Percentiles rank a stretch among this genome's conserved stretches.
Conservation (phyloP, 2,113 vertebrate species). For the Sceloporus tristichus region DNA sequence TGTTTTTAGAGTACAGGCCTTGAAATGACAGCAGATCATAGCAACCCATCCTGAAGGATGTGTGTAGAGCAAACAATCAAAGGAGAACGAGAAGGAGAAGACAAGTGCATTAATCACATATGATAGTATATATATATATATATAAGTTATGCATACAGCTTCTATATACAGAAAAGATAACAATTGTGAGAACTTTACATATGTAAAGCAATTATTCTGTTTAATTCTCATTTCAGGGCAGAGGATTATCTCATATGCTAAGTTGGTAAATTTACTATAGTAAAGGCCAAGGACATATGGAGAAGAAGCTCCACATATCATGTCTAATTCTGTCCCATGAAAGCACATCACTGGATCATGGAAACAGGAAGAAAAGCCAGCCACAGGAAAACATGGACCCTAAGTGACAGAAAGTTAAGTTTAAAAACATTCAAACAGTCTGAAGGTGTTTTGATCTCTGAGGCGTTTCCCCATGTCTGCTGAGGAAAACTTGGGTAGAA, state of each 20-base stretch:
- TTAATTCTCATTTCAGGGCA: background rate
- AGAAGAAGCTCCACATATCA: background rate
- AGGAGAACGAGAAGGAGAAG: background rate
- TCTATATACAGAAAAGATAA: background rate
- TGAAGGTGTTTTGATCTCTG: background rate
- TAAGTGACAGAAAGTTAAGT: background rate
- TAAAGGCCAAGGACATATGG: background rate
- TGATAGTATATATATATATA: background rate
- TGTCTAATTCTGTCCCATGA: background rate
- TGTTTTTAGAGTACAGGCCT: no score
- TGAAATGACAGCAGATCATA: background rate
- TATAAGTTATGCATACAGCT: background rate
- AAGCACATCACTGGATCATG: background rate
- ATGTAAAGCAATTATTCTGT: background rate
- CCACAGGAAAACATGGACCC: background rate
- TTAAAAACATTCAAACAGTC: background rate
- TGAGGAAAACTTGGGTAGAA: background rate
- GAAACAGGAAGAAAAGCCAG: background rate
- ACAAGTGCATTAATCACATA: background rate
- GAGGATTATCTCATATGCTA: no score
- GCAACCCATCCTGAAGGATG: background rate
- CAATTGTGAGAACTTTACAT: background rate
- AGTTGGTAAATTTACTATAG: background rate
- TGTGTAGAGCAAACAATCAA: no score
- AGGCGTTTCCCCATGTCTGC: rapidly evolving